Percentiles rank a stretch among this genome's conserved stretches.
Conservation (phyloP, 1,140 invertebrate species). For the Brachionus calyciflorus region DNA sequence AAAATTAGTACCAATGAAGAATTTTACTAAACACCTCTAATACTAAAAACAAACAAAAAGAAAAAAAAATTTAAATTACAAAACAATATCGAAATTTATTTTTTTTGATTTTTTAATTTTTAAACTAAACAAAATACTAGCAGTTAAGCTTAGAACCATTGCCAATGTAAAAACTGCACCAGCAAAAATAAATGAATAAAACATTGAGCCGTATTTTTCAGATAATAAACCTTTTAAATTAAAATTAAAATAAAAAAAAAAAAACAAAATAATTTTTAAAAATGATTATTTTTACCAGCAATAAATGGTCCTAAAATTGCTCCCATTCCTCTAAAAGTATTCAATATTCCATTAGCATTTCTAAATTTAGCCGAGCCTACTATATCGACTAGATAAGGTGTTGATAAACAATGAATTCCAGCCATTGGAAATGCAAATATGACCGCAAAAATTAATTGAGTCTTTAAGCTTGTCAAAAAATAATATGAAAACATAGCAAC, state of each 20-base stretch:
- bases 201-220: neutral
- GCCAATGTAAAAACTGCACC: neutral
- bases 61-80: no score
- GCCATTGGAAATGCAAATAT: slow-evolving; percentile 36
- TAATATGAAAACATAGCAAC: neutral
- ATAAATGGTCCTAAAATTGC: slow-evolving; percentile 7
- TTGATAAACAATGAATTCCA: slow-evolving; percentile 22
- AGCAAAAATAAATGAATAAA: slow-evolving; percentile 42
- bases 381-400: slow-evolving; percentile 38
- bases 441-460: neutral
- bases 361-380: slow-evolving; percentile 22
- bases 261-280: neutral
- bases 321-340: slow-evolving; percentile 3
- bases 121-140: neutral
- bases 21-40: no score
- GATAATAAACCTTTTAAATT: neutral
- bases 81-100: no score
- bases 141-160: neutral
- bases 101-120: neutral
- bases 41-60: no score
- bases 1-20: no score
- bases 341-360: slow-evolving; percentile 40
- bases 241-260: neutral
- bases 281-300: neutral
- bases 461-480: neutral